These are phyloP conservation scores for Pocillopora damicornis DNA, from an alignment of 64 coral and sea anemone genomes.

Conservation along the genomic window DNA sequence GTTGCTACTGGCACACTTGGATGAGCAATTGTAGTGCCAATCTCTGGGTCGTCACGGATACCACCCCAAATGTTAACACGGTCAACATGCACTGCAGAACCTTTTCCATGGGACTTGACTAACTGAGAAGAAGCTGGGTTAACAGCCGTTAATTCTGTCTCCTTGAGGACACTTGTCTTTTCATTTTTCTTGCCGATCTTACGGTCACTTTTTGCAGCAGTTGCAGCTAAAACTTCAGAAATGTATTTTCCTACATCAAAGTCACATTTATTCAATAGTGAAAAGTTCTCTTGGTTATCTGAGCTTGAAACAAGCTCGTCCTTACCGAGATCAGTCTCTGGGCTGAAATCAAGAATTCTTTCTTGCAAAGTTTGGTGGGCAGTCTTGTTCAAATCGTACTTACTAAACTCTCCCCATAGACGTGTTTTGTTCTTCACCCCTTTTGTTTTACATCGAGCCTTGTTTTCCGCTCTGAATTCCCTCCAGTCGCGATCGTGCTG, in stretches of 20 bases:
- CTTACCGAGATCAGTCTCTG: not conserved
- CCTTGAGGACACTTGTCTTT: not conserved
- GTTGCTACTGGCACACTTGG: not conserved
- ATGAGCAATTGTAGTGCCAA: not conserved
- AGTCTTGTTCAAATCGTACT: not conserved
- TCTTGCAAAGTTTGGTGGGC: not conserved
- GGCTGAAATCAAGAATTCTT: not conserved
- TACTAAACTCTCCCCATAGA: conserved; percentile 9
- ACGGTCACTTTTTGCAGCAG: not conserved
- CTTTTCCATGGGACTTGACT: not conserved
- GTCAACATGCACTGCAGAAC: conserved; percentile 6
- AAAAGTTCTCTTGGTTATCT: not conserved
- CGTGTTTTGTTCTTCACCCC: conserved; percentile 45
- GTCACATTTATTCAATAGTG: not conserved
- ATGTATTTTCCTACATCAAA: conserved; percentile 27
- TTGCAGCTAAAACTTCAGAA: not conserved
- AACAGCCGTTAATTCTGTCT: not conserved
- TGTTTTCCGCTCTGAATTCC: not conserved
- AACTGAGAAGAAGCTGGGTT: conserved; percentile 18
- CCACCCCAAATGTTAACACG: not conserved
- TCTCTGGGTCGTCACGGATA: not conserved
- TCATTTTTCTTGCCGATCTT: conserved; percentile 1
- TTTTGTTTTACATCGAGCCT: conserved; percentile 26
- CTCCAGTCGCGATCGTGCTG: conserved; percentile 16
- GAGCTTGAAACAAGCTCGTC: not conserved